A percentile compares a stretch with the other conserved stretches of the same genome.
phyloP scores from a whole-genome alignment of 1,140 invertebrate genomes.

The Bathynomus jamesi region DNA sequence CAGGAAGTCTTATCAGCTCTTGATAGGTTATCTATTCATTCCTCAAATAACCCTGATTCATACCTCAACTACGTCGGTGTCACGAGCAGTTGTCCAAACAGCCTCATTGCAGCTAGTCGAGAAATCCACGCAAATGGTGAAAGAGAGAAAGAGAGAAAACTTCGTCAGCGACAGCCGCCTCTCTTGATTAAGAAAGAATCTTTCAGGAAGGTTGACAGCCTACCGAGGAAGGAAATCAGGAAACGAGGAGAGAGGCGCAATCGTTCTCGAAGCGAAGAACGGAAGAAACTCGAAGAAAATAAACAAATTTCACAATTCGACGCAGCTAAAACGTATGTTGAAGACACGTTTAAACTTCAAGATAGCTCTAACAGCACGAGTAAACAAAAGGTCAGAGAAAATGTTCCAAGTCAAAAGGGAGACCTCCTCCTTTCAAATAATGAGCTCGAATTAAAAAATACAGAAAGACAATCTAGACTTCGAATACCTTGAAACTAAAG shows the following conservation, averaged over 20 bases:
- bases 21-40: neutral
- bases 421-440: neutral
- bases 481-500: neutral
- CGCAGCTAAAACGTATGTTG: too few relatives aligned
- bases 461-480: neutral
- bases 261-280: neutral
- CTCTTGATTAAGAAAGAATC: slow-evolving; percentile 6
- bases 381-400: neutral
- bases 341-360: too few relatives aligned
- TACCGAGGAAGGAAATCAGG: neutral
- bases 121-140: slow-evolving; percentile 12
- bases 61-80: neutral
- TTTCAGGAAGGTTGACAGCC: neutral
- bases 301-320: too few relatives aligned
- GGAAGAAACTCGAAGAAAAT: neutral
- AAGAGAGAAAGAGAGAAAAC: slow-evolving; percentile 13
- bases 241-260: neutral
- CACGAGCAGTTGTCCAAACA: slow-evolving; percentile 12
- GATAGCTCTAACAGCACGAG: neutral
- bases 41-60: slow-evolving; percentile 1
- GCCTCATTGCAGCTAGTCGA: slow-evolving; percentile 8
- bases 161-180: slow-evolving; percentile 24
- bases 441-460: neutral
- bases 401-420: neutral
- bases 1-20: slow-evolving; percentile 5